These are phyloP conservation scores for Rotaria socialis DNA, from an alignment of 2,888 invertebrate species.

Conservation along the genomic window DNA sequence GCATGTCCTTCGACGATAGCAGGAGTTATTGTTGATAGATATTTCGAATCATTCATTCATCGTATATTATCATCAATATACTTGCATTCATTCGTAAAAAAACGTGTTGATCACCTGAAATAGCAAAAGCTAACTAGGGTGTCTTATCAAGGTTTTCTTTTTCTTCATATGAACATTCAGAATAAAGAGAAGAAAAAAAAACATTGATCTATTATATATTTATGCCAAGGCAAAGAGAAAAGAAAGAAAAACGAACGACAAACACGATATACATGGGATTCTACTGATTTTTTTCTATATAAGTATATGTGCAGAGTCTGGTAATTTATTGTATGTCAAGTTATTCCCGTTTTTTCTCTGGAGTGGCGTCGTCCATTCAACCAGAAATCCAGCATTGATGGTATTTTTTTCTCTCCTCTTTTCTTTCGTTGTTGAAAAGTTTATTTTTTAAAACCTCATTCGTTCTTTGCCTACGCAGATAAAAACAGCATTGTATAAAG, in stretches of 20 bases:
- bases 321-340: background rate
- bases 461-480: background rate
- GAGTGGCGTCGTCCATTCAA: background rate
- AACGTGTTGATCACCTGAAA: background rate
- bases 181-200: background rate
- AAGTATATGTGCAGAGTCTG: background rate
- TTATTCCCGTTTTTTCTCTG: background rate
- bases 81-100: background rate
- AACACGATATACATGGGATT: background rate
- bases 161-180: background rate
- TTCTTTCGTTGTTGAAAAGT: background rate
- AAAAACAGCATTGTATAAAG: background rate
- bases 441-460: background rate
- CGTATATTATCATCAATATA: too few species aligned
- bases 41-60: too few species aligned
- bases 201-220: background rate
- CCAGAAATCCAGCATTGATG: background rate
- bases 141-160: conserved; percentile 3
- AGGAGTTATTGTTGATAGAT: too few species aligned
- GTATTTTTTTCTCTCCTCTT: background rate
- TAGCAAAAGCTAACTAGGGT: background rate
- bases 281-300: background rate
- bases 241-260: background rate
- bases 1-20: too few species aligned
- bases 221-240: background rate